phyloP scores from a whole-genome alignment of 1,140 invertebrate species.

The Temnothorax longispinosus region DNA sequence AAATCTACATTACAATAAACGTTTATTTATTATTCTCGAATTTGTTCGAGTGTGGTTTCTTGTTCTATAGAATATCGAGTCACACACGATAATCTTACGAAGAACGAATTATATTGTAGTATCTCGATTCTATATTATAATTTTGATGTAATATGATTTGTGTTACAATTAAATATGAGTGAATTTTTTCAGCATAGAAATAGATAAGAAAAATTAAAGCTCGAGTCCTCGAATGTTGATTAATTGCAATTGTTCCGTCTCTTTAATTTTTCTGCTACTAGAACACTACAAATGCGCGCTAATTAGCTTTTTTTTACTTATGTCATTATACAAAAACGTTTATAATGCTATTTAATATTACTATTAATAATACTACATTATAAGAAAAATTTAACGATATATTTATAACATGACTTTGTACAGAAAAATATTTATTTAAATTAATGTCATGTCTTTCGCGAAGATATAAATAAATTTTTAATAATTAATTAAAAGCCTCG shows the following conservation, averaged over 20 bases:
- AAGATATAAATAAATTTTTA: too few species aligned
- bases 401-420: too few species aligned
- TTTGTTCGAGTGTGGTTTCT: neutral
- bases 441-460: too few species aligned
- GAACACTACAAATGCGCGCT: too few species aligned
- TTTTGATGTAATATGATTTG: neutral
- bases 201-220: neutral
- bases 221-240: neutral
- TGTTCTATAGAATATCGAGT: neutral
- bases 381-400: too few species aligned
- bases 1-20: constrained; percentile 30
- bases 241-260: neutral
- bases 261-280: neutral
- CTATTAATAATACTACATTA: too few species aligned
- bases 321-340: too few species aligned
- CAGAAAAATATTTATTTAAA: too few species aligned
- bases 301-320: too few species aligned
- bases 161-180: neutral
- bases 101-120: neutral
- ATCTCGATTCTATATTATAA: neutral
- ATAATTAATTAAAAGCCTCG: too few species aligned
- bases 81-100: neutral
- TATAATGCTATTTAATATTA: too few species aligned
- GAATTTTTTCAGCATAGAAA: neutral
- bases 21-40: constrained; percentile 37